Conservation (phyloP, 2,888 invertebrate genomes). For the Tenthredo notha region DNA sequence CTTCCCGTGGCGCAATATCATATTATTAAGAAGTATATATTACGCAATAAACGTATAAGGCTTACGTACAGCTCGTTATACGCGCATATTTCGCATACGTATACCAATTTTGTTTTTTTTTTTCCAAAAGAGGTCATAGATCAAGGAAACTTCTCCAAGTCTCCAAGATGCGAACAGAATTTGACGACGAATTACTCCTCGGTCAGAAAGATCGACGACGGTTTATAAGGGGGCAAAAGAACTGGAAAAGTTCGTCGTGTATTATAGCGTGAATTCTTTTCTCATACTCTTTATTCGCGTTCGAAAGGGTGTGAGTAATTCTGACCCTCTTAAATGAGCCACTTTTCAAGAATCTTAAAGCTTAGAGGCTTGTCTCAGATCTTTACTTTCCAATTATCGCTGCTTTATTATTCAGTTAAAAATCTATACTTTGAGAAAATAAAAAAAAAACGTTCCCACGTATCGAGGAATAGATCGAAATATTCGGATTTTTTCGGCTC, state of each 20-base stretch:
- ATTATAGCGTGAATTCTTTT: neutral
- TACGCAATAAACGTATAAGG: neutral
- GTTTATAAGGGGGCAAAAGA: neutral
- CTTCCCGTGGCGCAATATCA: conserved; percentile 19
- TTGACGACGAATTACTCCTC: conserved; percentile 11
- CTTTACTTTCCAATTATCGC: neutral
- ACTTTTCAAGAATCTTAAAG: neutral
- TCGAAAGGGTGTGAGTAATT: neutral
- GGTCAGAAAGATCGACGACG: neutral
- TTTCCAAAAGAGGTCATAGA: neutral
- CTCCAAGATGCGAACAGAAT: neutral
- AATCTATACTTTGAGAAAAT: neutral
- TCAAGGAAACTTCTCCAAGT: neutral
- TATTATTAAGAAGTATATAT: conserved; percentile 21
- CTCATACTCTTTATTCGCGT: neutral
- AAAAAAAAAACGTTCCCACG: too few relatives aligned
- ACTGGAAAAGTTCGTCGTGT: neutral
- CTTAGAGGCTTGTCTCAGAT: neutral
- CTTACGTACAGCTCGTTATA: conserved; percentile 4
- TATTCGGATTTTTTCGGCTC: too few relatives aligned
- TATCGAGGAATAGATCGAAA: too few relatives aligned
- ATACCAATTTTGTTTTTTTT: neutral
- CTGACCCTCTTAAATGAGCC: neutral
- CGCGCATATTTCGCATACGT: neutral
- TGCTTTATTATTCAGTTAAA: neutral